phyloP scores from a whole-genome alignment of 2,888 invertebrate species.

The Nezara viridula region DNA sequence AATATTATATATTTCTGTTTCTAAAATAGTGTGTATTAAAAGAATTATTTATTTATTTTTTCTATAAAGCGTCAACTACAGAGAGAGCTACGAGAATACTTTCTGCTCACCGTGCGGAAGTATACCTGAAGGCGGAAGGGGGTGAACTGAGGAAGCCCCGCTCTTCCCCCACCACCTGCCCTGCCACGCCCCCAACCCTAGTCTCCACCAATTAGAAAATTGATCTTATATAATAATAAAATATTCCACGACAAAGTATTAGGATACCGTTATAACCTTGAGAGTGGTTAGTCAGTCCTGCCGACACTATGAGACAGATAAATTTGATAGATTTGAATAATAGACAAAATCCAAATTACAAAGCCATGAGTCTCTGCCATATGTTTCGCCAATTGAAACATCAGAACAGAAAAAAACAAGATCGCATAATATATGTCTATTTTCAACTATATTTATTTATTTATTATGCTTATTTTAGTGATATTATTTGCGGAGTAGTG shows the following conservation, averaged over 20 bases:
- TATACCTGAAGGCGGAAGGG: slow-evolving; percentile 31
- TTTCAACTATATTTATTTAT: too few species aligned
- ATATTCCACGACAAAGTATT: neutral
- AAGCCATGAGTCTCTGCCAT: too few species aligned
- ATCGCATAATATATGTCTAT: too few species aligned
- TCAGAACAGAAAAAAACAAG: too few species aligned
- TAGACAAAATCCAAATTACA: too few species aligned
- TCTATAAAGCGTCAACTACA: slow-evolving; percentile 7
- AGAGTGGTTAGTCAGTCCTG: neutral
- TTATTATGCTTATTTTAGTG: too few species aligned
- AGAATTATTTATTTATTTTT: neutral
- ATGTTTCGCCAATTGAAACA: too few species aligned
- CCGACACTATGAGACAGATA: too few species aligned
- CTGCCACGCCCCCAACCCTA: slow-evolving; percentile 18
- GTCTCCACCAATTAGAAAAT: slow-evolving; percentile 36
- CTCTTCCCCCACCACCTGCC: neutral
- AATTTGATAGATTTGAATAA: too few species aligned
- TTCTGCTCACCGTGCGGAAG: slow-evolving; percentile 37
- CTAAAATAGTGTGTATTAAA: neutral
- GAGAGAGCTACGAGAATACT: slow-evolving; percentile 25
- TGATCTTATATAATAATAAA: slow-evolving; percentile 28
- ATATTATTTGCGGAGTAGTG: too few species aligned
- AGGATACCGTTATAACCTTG: neutral
- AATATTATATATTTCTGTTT: neutral
- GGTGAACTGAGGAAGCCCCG: neutral